phyloP scores from a whole-genome alignment of 2,888 invertebrate species.

The Drosophila maculinotata region DNA sequence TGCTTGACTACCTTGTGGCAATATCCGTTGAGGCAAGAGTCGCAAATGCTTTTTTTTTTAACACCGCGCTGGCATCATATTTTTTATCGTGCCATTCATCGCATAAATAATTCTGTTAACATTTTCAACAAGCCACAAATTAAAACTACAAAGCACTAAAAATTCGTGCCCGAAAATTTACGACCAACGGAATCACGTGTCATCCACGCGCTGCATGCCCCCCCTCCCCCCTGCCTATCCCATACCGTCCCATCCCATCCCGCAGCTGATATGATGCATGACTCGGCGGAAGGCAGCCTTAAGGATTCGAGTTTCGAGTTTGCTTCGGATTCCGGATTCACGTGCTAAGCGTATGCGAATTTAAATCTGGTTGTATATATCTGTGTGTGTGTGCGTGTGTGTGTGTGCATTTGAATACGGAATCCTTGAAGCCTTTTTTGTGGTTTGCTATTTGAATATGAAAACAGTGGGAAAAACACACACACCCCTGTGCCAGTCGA shows the following conservation, averaged over 20 bases:
- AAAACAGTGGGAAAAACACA: conserved; percentile 66
- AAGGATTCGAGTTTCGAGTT: conserved; percentile 61
- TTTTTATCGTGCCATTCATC: conserved; percentile 71
- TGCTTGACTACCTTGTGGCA: conserved; percentile 56
- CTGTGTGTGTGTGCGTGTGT: too few relatives aligned
- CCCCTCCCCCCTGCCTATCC: conserved; percentile 12
- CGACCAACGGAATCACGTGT: conserved; percentile 85
- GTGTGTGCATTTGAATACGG: conserved; percentile 68
- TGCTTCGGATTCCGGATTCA: conserved; percentile 35
- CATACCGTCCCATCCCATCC: conserved; percentile 50
- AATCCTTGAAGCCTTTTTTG: conserved; percentile 67
- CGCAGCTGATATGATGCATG: conserved; percentile 73
- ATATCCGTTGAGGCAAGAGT: conserved; percentile 61
- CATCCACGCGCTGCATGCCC: conserved; percentile 83
- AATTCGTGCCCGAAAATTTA: conserved; percentile 82
- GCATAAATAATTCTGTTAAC: conserved; percentile 81
- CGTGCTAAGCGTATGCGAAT: conserved; percentile 75
- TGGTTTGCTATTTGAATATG: conserved; percentile 77
- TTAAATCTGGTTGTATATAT: conserved; percentile 66
- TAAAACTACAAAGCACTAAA: conserved; percentile 83
- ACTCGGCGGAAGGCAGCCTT: conserved; percentile 72
- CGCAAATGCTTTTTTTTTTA: conserved; percentile 43
- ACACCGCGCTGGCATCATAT: conserved; percentile 66
- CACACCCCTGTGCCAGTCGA: conserved; percentile 50
- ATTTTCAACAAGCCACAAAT: conserved; percentile 81